phyloP scores from a whole-genome alignment of 1,140 invertebrate species.

The Cydia amplana region DNA sequence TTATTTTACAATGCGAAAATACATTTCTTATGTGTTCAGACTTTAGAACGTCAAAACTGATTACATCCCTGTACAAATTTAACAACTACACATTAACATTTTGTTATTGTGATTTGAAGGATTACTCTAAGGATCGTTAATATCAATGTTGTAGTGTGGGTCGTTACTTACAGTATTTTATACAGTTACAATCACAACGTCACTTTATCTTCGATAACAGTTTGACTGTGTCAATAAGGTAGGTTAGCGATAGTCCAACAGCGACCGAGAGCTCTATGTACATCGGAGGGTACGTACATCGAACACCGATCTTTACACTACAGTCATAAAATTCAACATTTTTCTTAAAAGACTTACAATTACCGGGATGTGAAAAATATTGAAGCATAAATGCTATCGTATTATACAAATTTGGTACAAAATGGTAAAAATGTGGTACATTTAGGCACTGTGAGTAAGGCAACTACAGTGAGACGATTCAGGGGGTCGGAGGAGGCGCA shows the following conservation, averaged over 20 bases:
- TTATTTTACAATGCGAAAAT: slow-evolving; percentile 78
- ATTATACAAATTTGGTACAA: slow-evolving; percentile 75
- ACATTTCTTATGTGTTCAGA: slow-evolving; percentile 74
- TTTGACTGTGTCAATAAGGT: slow-evolving; percentile 47
- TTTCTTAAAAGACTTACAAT: slow-evolving; percentile 55
- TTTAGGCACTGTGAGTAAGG: slow-evolving; percentile 81
- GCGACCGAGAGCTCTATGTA: slow-evolving; percentile 37
- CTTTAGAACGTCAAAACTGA: slow-evolving; percentile 73
- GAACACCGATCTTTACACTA: slow-evolving; percentile 35
- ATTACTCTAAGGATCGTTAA: slow-evolving; percentile 41
- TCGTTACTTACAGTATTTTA: slow-evolving; percentile 38
- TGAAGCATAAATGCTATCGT: slow-evolving; percentile 67
- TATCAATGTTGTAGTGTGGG: slow-evolving; percentile 41
- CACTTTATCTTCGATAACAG: slow-evolving; percentile 41
- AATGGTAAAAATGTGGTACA: slow-evolving; percentile 70
- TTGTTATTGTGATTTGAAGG: slow-evolving; percentile 78
- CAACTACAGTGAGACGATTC: slow-evolving; percentile 79
- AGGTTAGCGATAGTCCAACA: slow-evolving; percentile 39
- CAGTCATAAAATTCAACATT: slow-evolving; percentile 49
- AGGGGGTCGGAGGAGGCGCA: slow-evolving; percentile 39
- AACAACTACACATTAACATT: slow-evolving; percentile 73
- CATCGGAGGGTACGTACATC: slow-evolving; percentile 24
- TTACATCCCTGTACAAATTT: slow-evolving; percentile 75
- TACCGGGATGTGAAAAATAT: slow-evolving; percentile 65
- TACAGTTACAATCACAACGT: slow-evolving; percentile 45